These are phyloP conservation scores for Heliconius ethilla DNA, from an alignment of 2,888 invertebrate species.

Conservation along the genomic window DNA sequence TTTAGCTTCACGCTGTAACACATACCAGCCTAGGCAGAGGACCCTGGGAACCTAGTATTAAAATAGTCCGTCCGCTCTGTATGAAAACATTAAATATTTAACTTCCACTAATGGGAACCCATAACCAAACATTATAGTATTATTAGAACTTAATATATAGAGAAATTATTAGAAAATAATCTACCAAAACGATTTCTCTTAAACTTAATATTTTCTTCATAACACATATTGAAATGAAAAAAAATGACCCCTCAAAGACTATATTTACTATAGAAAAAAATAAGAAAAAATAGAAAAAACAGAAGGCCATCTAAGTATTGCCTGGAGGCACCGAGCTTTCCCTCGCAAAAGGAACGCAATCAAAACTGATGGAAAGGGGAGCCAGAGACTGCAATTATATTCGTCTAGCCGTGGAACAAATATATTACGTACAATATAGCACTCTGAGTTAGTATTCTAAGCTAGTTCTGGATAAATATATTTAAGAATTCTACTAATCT, in stretches of 20 bases:
- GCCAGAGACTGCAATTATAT: slow-evolving; percentile 40
- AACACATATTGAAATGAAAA: slow-evolving; percentile 9
- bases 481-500: neutral
- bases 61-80: no score
- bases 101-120: no score
- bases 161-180: neutral
- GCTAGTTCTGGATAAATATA: neutral
- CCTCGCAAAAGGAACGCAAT: slow-evolving; percentile 39
- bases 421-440: slow-evolving; percentile 15
- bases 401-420: slow-evolving; percentile 37
- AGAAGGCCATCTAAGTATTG: slow-evolving; percentile 20
- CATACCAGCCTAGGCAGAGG: no score
- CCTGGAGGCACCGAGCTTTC: slow-evolving; percentile 34
- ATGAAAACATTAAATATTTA: no score
- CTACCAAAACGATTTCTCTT: neutral
- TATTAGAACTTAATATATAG: no score
- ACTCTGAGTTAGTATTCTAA: neutral
- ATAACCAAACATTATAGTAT: no score
- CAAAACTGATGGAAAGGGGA: slow-evolving; percentile 42
- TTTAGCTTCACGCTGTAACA: no score
- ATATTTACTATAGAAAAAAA: neutral
- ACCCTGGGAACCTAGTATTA: no score
- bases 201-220: neutral
- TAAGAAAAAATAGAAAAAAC: slow-evolving; percentile 14
- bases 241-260: slow-evolving; percentile 6